Conservation (phyloP, 2,888 invertebrate genomes). For the Campoplex capitator region DNA sequence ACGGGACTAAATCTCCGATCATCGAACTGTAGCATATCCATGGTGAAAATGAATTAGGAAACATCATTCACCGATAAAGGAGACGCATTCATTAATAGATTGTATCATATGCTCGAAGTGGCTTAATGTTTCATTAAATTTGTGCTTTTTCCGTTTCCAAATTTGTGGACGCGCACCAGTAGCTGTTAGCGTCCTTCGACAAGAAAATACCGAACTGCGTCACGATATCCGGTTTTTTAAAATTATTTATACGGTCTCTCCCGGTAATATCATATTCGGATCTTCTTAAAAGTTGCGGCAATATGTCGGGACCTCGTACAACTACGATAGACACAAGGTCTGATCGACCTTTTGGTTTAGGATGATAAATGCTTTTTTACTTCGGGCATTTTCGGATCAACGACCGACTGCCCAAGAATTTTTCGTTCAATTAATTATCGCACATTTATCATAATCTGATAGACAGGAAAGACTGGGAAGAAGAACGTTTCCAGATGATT, state of each 20-base stretch:
- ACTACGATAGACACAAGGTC: background rate
- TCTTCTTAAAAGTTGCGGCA: background rate
- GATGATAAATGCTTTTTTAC: background rate
- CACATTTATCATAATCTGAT: background rate
- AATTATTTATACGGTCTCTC: background rate
- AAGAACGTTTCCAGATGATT: no score
- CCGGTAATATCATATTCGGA: background rate
- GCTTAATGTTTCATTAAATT: background rate
- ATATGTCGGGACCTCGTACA: background rate
- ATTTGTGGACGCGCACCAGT: slow-evolving; percentile 11
- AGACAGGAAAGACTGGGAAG: background rate
- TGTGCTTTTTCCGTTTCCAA: background rate
- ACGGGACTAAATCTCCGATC: background rate
- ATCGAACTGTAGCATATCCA: background rate
- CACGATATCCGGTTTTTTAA: slow-evolving; percentile 42
- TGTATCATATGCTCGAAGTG: background rate
- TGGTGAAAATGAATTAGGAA: background rate
- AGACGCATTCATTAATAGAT: background rate
- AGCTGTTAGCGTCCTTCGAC: background rate
- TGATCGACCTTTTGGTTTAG: slow-evolving; percentile 1
- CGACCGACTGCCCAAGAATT: background rate
- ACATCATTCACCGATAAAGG: no score
- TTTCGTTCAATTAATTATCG: background rate
- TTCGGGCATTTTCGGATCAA: background rate
- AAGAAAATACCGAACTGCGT: slow-evolving; percentile 63